Evolutionary conservation across 2,113 vertebrate species (phyloP), one percentile per base, ranked within the genome.

Genomic region (Urocynchramus pylzowi): DNA sequence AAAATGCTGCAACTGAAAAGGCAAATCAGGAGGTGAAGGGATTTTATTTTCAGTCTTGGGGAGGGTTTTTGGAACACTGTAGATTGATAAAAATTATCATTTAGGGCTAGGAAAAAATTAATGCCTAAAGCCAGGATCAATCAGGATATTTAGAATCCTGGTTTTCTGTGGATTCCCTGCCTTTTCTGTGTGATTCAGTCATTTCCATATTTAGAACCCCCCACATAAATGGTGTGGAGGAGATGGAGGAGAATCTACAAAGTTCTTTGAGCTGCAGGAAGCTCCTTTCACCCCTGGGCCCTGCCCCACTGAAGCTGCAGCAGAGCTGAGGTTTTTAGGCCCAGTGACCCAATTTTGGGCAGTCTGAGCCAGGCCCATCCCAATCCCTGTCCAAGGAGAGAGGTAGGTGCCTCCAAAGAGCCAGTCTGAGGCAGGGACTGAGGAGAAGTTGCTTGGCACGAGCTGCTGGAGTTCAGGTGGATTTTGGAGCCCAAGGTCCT

Each of bases 161-260:
- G 3, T 70, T 89, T 91, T 45, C 33, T 39, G 33, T 23, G 37
- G 17, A 47, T 77, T 80, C 30, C 50, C 59, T 88, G 64, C 64
- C 22, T 64, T 28, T 77, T 31, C 77, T 44, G 7, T 52, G 47
- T 26, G 57, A 60, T 44, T 26, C 47, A 24, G 24, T 3, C 2
- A 39, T 39, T 77, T 59, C 82, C 4, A 1, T 41, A 7, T 75
- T 78, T 63, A 61, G 39, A 83, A 16, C 3, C 9, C 89, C 35
- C 33, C 39, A 5, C 0, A 0, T 33, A 13, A 42, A 33, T 0
- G 6, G 16, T 17, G 12, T 23, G 60, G 49, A 30, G 60, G 76
- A 42, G 37, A 77, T 92, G 90, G 90, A 94, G 85, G 73, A 94
- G 83, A 95, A 84, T 41, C 75, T 70, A 30, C 64, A 44, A 11